A percentile compares a stretch with the other conserved stretches of the same genome.
Conservation (phyloP, 2,797 vertebrate species). For the Periparus ater region DNA sequence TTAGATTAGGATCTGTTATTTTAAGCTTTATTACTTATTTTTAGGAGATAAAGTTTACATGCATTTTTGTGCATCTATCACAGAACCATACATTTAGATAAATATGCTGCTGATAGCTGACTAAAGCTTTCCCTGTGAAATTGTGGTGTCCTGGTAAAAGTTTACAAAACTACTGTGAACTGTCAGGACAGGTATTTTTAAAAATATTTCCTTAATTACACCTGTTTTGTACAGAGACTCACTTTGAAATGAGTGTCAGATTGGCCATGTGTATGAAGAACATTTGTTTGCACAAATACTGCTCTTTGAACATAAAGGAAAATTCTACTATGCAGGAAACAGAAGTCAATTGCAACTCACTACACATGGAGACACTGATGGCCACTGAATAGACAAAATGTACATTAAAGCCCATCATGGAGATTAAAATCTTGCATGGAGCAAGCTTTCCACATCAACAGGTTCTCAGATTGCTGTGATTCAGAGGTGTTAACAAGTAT, state of each 20-base stretch:
- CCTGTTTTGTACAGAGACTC: not conserved
- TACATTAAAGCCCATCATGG: not conserved
- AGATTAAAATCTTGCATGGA: not conserved
- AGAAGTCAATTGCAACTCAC: not conserved
- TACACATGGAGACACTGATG: not conserved
- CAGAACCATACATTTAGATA: not conserved
- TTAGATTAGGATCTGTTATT: not conserved
- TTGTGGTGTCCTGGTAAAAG: not conserved
- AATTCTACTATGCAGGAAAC: not conserved
- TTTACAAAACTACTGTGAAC: not conserved
- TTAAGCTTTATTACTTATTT: not conserved
- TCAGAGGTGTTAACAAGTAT: not conserved
- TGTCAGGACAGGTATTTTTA: not conserved
- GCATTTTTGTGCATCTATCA: not conserved
- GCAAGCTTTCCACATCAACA: not conserved
- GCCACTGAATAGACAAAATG: not conserved
- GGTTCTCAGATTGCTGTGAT: not conserved
- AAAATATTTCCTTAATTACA: not conserved
- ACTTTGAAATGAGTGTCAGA: not conserved
- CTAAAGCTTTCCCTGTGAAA: not conserved
- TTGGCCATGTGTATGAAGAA: not conserved
- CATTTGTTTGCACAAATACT: not conserved
- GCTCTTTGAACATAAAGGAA: not conserved
- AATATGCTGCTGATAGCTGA: not conserved
- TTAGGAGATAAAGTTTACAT: not conserved